Evolutionary conservation across 2,888 invertebrate species (phyloP).

Genomic region (Macrophya alboannulata): DNA sequence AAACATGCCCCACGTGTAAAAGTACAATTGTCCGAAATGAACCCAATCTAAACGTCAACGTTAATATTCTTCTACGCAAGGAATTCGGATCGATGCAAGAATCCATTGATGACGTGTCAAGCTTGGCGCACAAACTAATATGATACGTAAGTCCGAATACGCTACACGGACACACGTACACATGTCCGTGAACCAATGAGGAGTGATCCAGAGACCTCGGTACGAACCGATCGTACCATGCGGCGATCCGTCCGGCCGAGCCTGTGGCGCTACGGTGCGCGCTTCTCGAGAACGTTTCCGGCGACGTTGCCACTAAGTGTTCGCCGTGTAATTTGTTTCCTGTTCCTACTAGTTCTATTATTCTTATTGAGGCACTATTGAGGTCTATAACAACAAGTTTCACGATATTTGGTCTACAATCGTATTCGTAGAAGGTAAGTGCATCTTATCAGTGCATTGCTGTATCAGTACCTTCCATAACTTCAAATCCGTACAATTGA

Average conservation of each 20-base stretch:
- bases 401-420: too few species aligned
- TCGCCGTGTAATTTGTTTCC: too few species aligned
- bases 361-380: too few species aligned
- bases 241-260: not conserved
- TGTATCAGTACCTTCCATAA: too few species aligned
- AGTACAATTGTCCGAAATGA: not conserved
- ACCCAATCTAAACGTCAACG: not conserved
- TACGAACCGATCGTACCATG: constrained; percentile 4
- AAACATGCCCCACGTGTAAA: not conserved
- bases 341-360: too few species aligned
- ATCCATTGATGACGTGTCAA: constrained; percentile 4
- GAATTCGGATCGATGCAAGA: constrained; percentile 8
- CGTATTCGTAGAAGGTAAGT: too few species aligned
- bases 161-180: not conserved
- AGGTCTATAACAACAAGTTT: too few species aligned
- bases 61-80: constrained; percentile 6
- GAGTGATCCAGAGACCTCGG: not conserved
- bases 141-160: not conserved
- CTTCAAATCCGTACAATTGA: too few species aligned
- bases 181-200: not conserved
- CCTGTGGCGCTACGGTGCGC: too few species aligned
- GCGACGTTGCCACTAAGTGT: too few species aligned
- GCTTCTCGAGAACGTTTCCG: too few species aligned
- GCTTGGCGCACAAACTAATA: not conserved
- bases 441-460: too few species aligned